Conservation (phyloP, 1,140 invertebrate species). For the Zaprionus africanus region DNA sequence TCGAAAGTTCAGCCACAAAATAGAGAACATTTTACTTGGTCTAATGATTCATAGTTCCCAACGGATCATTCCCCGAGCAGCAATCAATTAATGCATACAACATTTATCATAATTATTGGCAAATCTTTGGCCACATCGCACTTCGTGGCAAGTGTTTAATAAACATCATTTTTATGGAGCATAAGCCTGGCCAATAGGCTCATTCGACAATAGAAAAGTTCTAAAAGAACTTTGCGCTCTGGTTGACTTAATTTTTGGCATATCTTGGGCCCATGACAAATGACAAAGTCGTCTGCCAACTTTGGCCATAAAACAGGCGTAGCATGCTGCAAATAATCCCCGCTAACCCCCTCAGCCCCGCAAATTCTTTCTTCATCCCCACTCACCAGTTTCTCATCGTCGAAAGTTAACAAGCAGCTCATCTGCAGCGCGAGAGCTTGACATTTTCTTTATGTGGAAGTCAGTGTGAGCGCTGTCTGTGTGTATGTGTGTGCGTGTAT, state of each 20-base stretch:
- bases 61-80: constrained; percentile 23
- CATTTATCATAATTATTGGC: constrained; percentile 66
- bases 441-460: constrained; percentile 59
- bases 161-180: constrained; percentile 42
- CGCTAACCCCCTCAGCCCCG: background rate
- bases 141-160: constrained; percentile 32
- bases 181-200: constrained; percentile 18
- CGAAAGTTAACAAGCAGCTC: constrained; percentile 42
- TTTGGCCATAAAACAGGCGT: constrained; percentile 62
- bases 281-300: constrained; percentile 61
- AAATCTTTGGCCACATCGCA: constrained; percentile 32
- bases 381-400: background rate
- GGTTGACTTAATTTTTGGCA: constrained; percentile 64
- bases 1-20: background rate
- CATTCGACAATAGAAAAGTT: constrained; percentile 53
- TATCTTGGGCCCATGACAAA: constrained; percentile 59
- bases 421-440: constrained; percentile 24
- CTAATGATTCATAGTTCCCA: constrained; percentile 16
- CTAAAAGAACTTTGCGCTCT: constrained; percentile 45
- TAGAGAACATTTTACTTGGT: background rate
- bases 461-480: constrained; percentile 23
- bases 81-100: constrained; percentile 37
- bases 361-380: background rate
- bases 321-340: background rate
- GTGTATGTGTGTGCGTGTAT: constrained; percentile 26